phyloP scores from a whole-genome alignment of 2,888 invertebrate species.

The Carabus problematicus region DNA sequence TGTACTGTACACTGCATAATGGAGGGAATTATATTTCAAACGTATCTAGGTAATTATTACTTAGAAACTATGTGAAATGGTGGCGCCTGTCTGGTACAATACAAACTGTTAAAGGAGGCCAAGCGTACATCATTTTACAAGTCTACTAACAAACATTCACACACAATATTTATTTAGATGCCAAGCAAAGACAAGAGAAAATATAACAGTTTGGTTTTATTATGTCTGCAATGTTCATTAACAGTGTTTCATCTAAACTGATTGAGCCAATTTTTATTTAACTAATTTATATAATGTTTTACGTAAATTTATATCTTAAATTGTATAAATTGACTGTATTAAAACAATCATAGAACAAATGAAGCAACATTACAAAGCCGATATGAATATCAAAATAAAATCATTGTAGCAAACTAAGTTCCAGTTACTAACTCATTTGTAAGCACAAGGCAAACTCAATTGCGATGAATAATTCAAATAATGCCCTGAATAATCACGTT shows the following conservation, averaged over 20 bases:
- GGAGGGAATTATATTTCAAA: neutral
- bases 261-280: too few species aligned
- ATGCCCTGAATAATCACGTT: constrained; percentile 1
- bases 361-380: neutral
- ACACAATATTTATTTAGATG: too few species aligned
- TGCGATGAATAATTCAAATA: constrained; percentile 18
- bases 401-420: neutral
- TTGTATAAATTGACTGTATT: too few species aligned
- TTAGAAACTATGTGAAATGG: constrained; percentile 5
- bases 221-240: too few species aligned
- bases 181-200: too few species aligned
- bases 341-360: too few species aligned
- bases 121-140: neutral
- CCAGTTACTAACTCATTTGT: constrained; percentile 12
- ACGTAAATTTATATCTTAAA: too few species aligned
- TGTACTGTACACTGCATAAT: too few species aligned
- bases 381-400: constrained; percentile 8
- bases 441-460: constrained; percentile 12
- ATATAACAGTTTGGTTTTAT: too few species aligned
- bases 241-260: too few species aligned
- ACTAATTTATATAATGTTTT: too few species aligned
- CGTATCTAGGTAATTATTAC: constrained; percentile 12
- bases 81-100: constrained; percentile 16
- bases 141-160: too few species aligned
- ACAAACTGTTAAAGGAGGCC: constrained; percentile 7